Base-by-base conservation (phyloP, 37 sponge, comb jelly and placozoan genomes). In the Spongia lamella region DNA sequence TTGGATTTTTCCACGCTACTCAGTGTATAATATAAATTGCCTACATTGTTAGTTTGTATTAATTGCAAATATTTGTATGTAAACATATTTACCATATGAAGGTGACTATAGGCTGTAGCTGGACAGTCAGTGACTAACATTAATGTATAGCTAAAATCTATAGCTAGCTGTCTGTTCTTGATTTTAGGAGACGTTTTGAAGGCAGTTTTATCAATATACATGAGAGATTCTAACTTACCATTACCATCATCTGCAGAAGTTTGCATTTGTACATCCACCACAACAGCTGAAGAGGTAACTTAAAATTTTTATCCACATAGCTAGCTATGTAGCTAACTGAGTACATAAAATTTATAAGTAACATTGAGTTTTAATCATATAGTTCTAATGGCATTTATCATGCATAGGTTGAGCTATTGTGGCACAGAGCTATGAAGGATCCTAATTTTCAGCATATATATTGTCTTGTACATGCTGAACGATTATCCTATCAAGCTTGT, bases 231-330 rank as follows among this genome's bases (percentile, higher is more conserved):
- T n/a, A 17, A 60, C 17, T 62, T 85, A 7, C 90, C 90, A 5
- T 29, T 90, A 32, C 90, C 90, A 36, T 84, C 82, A 25, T 60
- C 61, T n/a, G 90, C 76, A 29, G 90, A 90, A 32, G 81, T 90
- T 20, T 55, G 84, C 16, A 15, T 81, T 3, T 90, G 90, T 75
- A 76, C 75, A 32, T 25, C 56, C 19, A 37, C 40, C 29, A 90
- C 86, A 0, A 85, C 86, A 31, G 73, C 70, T 71, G 90, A 90
- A 61, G 86, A 90, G 78, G 90, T 87, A 38, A 2, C 53, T 38
- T 27, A 29, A 16, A 24, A 6, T n/a, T n/a, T n/a, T n/a, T n/a
- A n/a, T n/a, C n/a, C n/a, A n/a, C n/a, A n/a, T n/a, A 9, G 47
- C 47, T 43, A 43, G 9, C 9, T 43, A 5, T 43, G 7, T 43